Percentiles rank a stretch among this genome's conserved stretches.
Evolutionary conservation across 2,113 vertebrate species (phyloP).

Genomic region (Zeus faber): DNA sequence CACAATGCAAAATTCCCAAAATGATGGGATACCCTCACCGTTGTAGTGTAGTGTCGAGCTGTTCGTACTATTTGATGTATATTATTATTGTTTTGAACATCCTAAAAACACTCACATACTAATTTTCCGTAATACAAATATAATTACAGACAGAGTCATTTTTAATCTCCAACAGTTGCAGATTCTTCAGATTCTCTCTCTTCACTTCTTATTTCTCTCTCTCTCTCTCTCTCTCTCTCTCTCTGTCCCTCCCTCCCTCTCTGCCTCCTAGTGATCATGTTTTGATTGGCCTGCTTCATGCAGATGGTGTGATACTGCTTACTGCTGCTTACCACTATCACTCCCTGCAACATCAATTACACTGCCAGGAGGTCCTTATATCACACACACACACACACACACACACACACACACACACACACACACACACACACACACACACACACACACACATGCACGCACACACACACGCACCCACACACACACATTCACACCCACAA

Average conservation of each 20-base stretch:
- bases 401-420: neutral
- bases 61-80: too few relatives aligned
- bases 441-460: neutral
- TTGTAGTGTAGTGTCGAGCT: too few relatives aligned
- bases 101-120: too few relatives aligned
- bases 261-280: neutral
- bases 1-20: too few relatives aligned
- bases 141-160: too few relatives aligned
- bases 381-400: neutral
- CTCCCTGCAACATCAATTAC: neutral
- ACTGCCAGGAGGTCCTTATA: neutral
- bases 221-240: slow-evolving; percentile 6
- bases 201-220: slow-evolving; percentile 1
- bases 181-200: too few relatives aligned
- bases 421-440: neutral
- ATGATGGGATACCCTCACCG: too few relatives aligned
- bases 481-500: neutral
- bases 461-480: neutral
- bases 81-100: too few relatives aligned
- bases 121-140: too few relatives aligned
- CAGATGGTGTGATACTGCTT: neutral
- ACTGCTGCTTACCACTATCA: neutral
- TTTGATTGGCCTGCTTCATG: neutral
- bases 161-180: too few relatives aligned
- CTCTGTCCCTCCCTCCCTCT: neutral